Evolutionary conservation across 2,113 vertebrate species (phyloP).

Genomic region (human): DNA sequence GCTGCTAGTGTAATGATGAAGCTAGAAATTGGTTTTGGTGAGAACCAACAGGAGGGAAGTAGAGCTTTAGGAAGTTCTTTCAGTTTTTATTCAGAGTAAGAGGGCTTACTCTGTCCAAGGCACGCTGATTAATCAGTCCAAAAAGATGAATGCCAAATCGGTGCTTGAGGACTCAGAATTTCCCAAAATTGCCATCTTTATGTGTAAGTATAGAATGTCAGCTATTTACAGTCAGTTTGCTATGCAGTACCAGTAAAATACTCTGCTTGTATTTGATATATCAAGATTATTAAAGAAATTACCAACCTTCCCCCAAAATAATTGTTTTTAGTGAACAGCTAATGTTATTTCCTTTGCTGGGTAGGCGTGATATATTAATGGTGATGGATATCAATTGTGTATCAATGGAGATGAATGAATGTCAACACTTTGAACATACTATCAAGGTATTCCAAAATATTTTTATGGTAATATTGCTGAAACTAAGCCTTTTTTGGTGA

Average conservation of each 20-base stretch:
- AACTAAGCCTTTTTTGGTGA: background rate
- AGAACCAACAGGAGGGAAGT: background rate
- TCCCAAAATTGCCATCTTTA: background rate
- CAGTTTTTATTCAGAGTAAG: background rate
- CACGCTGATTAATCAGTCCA: background rate
- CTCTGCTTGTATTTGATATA: background rate
- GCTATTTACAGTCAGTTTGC: background rate
- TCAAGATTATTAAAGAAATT: constrained; percentile 13
- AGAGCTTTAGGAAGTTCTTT: background rate
- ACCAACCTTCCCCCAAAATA: background rate
- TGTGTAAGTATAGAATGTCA: background rate
- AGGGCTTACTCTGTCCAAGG: background rate
- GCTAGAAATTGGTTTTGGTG: background rate
- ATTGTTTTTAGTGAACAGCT: background rate
- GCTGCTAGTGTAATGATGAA: background rate
- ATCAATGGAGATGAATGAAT: background rate
- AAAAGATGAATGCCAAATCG: background rate
- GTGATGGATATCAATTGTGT: background rate
- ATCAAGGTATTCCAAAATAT: constrained; percentile 34
- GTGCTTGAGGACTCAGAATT: background rate
- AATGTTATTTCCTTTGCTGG: background rate
- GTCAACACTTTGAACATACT: background rate
- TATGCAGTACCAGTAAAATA: background rate
- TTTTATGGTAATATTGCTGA: background rate
- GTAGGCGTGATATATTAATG: background rate